Base-by-base conservation (phyloP, 2,797 vertebrate species). In the Enteromius paludinosus region DNA sequence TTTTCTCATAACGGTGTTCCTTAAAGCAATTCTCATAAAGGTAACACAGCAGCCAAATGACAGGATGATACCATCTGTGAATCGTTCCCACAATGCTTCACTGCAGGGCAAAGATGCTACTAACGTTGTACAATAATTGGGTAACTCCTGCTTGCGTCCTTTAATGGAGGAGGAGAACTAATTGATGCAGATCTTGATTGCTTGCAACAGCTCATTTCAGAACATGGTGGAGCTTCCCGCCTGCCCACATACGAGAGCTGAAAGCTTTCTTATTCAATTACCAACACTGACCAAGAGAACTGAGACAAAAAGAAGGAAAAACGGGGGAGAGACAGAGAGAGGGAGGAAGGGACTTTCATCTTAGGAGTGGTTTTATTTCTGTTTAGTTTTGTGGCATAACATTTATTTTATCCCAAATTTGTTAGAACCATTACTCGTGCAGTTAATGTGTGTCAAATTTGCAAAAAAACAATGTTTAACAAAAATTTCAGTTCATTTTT, bases 101-200 rank as follows among this genome's bases (percentile, higher is more conserved):
- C 70, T 59, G 30, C 77, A 17, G 49, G 65, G 70, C 70, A 61
- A 68, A 84, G 25, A 41, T 6, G 6, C 59, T 12, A 28, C 18
- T 52, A 69, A 75, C 17, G 28, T 25, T n/a, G 68, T 71, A 38
- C 72, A 47, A 71, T 54, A 49, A 84, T 61, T 76, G 25, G 52
- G 45, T 59, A 70, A 79, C 47, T 72, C 47, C 30, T 74, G 41
- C 80, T 56, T 10, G 11, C 18, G n/a, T 66, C n/a, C 17, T 64
- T 54, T n/a, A 49, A 70, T 72, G 54, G 66, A 78, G 76, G 47
- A 28, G 56, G 14, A 45, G 41, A 47, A 64, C 47, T 76, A 84
- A 86, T 62, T 62, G 23, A 79, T 43, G 52, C 62, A 78, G 78
- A 87, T 74, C 73, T 59, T 41, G 69, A 79, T 41, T 78, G 77